Percentiles rank a stretch among this genome's conserved stretches.
Conservation (phyloP, 2,888 invertebrate genomes). For the Hemaris fuciformis region DNA sequence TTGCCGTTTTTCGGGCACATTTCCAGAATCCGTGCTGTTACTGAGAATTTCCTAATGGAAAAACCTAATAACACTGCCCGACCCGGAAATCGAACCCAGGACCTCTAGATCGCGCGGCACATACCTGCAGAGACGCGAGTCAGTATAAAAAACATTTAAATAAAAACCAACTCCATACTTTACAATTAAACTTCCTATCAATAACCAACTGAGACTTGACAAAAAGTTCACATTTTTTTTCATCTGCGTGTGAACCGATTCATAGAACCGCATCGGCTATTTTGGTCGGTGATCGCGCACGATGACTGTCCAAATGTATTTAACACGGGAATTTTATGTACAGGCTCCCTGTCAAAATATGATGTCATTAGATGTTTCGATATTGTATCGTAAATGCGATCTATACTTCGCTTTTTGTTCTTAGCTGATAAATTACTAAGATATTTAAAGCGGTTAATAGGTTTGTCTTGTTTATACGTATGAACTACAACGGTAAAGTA, state of each 20-base stretch:
- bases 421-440: not conserved
- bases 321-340: not conserved
- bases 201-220: not conserved
- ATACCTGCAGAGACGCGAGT: too few relatives aligned
- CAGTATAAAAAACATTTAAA: too few relatives aligned
- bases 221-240: not conserved
- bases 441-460: not conserved
- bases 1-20: too few relatives aligned
- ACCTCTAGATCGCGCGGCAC: too few relatives aligned
- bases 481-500: too few relatives aligned
- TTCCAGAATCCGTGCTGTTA: too few relatives aligned
- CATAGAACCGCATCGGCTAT: not conserved
- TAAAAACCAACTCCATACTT: too few relatives aligned
- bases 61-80: too few relatives aligned
- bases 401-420: not conserved
- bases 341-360: not conserved
- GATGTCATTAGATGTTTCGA: not conserved
- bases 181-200: too few relatives aligned
- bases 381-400: not conserved
- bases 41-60: too few relatives aligned
- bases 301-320: slow-evolving; percentile 3
- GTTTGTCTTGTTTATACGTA: not conserved
- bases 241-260: not conserved
- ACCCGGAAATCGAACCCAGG: too few relatives aligned
- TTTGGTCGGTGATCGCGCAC: not conserved